These are phyloP conservation scores for Otis tarda DNA, from an alignment of 2,113 vertebrate species.

Conservation along the genomic window DNA sequence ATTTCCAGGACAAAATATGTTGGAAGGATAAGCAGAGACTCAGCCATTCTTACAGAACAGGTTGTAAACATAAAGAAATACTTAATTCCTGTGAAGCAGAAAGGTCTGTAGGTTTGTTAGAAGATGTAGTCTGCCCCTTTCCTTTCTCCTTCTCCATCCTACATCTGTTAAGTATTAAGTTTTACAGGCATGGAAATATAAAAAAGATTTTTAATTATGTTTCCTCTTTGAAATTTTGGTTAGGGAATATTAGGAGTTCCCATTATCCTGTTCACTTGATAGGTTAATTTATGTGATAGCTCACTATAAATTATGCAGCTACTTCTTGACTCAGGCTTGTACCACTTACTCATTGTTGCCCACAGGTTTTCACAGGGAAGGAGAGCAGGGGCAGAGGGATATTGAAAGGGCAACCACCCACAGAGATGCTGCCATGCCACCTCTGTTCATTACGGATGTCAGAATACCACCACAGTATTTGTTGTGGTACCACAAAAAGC, in stretches of 20 bases:
- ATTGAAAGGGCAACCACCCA: neutral
- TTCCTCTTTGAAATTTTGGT: neutral
- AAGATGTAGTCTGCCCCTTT: neutral
- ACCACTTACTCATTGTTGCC: neutral
- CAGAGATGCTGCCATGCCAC: neutral
- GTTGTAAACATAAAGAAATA: neutral
- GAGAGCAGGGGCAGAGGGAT: neutral
- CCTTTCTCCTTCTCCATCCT: neutral
- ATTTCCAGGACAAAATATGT: neutral
- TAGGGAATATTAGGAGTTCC: neutral
- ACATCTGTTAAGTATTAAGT: neutral
- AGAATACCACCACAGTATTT: neutral
- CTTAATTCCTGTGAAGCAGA: neutral
- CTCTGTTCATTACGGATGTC: rapidly evolving
- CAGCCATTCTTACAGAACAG: neutral
- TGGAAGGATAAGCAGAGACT: neutral
- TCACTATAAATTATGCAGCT: neutral
- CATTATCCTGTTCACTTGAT: neutral
- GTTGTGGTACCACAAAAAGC: rapidly evolving
- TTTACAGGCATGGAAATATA: neutral
- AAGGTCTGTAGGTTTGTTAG: neutral
- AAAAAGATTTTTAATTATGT: neutral
- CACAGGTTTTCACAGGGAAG: neutral
- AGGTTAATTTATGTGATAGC: neutral
- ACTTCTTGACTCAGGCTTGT: neutral